Conservation (phyloP, 2,113 vertebrate species). For the Oncorhynchus tshawytscha region DNA sequence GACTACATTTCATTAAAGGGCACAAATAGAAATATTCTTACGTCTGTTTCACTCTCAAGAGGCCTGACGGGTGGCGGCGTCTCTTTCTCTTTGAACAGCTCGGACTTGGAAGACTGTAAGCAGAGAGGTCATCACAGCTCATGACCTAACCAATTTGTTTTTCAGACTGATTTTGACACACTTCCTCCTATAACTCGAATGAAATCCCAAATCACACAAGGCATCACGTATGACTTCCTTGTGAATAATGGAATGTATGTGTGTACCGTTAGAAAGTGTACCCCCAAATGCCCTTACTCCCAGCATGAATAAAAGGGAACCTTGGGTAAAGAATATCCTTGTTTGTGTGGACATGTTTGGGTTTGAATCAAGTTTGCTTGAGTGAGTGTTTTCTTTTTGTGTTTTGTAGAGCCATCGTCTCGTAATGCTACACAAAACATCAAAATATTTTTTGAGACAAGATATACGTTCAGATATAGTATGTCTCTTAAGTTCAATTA, state of each 20-base stretch:
- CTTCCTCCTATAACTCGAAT: not conserved
- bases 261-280: no score
- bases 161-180: not conserved
- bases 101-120: constrained; percentile 60
- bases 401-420: not conserved
- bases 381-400: not conserved
- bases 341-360: not conserved
- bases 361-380: not conserved
- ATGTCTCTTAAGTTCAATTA: not conserved
- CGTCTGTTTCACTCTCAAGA: constrained; percentile 76
- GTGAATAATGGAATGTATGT: no score
- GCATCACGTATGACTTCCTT: not conserved
- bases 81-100: constrained; percentile 53
- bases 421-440: not conserved
- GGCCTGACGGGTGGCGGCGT: constrained; percentile 53
- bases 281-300: no score
- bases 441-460: not conserved
- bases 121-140: constrained; percentile 1
- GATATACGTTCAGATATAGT: not conserved
- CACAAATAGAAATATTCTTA: constrained; percentile 48
- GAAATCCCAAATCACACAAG: not conserved
- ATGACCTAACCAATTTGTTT: constrained; percentile 1
- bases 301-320: no score
- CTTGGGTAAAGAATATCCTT: no score
- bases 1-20: no score